Evolutionary conservation across 2,888 invertebrate genomes (phyloP), one percentile per base, ranked within the genome.

Genomic region (Limnephilus marmoratus): DNA sequence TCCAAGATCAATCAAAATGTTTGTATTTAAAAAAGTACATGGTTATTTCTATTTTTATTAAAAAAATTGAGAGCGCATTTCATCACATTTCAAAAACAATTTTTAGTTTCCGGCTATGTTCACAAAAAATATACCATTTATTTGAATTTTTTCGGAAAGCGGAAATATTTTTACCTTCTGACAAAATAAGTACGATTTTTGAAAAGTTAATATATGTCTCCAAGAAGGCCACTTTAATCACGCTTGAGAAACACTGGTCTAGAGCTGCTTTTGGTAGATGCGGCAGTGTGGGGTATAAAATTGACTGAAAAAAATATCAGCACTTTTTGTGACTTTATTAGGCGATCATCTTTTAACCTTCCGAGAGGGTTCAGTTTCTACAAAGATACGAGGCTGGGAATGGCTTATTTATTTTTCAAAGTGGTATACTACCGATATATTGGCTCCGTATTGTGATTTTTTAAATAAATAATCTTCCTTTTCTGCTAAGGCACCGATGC

Each of bases 321-420:
- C 92, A 92, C 80, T 92, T 92, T 92, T 92, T 92, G 91, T 85
- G 90, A 92, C 92, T 92, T 92, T 92, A 92, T 92, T 87, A 91
- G 49, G 81, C 80, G 91, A 87, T 91, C 82, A 91, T 91, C 91
- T 81, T 34, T 45, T 81, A 91, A 88, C 88, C 88, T 88, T 88
- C 29, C 2, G 29, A 81, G 90, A 90, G 90, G 90, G 90, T 90
- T 90, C 15, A 4, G 68, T 31, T 31, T 29, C 34, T 34, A 45
- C 31, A 81, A 49, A 81, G 29, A 81, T 89, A 89, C 34, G 80
- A 29, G 86, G 45, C 41, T 88, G 31, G 34, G 68, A 90, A 85
- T 80, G 88, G 90, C 81, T 41, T 90, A 90, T 90, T 90, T 90
- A 90, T 90, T 90, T 81, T 41, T 29, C 7, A 82, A 90, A 90